Evolutionary conservation across 2,113 vertebrate genomes (phyloP).

Genomic region (Chlamydotis undulata): DNA sequence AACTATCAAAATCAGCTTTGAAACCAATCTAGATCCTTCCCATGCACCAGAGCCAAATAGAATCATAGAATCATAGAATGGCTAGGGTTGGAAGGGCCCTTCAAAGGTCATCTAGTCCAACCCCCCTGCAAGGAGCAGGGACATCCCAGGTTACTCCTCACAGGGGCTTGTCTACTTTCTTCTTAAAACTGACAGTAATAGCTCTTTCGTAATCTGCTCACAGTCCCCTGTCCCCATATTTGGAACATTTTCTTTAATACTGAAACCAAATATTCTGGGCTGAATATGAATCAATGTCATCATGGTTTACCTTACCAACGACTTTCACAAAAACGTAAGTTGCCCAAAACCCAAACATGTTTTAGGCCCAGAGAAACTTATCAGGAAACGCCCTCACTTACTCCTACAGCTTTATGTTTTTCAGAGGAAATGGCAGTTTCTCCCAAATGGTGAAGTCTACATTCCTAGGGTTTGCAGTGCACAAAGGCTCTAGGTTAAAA

Average conservation of each 20-base stretch:
- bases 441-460: not conserved
- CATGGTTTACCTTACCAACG: not conserved
- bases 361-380: not conserved
- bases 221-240: not conserved
- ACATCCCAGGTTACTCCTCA: not conserved
- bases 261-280: not conserved
- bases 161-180: not conserved
- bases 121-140: no score
- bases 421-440: not conserved
- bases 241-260: not conserved
- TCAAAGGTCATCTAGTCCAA: no score
- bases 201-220: not conserved
- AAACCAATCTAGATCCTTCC: not conserved
- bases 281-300: not conserved
- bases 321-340: not conserved
- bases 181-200: not conserved
- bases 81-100: no score
- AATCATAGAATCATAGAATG: no score
- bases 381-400: not conserved
- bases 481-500: not conserved
- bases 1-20: not conserved
- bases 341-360: not conserved
- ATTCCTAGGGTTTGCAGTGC: not conserved
- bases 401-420: not conserved
- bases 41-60: not conserved